A percentile compares a stretch with the other conserved stretches of the same genome.
Evolutionary conservation across 2,113 vertebrate species (phyloP).

Genomic region (Phyllostomus discolor): DNA sequence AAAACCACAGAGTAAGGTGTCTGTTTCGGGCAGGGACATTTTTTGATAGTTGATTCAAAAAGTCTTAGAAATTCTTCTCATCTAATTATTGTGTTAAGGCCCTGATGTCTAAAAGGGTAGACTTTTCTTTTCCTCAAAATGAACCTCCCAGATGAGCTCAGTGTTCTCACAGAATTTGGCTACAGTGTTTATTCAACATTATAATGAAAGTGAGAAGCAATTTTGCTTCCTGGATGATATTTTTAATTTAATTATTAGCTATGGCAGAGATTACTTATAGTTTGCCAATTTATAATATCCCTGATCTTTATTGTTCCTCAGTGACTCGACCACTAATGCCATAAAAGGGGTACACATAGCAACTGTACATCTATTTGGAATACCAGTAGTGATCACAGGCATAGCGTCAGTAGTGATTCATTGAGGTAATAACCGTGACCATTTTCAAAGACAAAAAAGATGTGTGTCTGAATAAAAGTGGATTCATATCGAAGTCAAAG

Average conservation of each 20-base stretch:
- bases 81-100: neutral
- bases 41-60: neutral
- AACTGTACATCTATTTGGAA: neutral
- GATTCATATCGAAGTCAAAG: neutral
- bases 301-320: neutral
- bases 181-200: neutral
- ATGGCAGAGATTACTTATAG: neutral
- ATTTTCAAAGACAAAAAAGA: conserved; percentile 12
- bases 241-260: neutral
- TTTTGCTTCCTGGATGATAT: neutral
- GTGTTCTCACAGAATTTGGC: neutral
- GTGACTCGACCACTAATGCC: neutral
- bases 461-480: neutral
- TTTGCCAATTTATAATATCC: neutral
- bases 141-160: neutral
- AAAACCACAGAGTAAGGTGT: neutral
- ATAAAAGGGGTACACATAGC: neutral
- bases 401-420: neutral
- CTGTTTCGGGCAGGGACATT: neutral
- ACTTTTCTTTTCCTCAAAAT: neutral
- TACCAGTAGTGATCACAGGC: neutral
- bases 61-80: neutral
- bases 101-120: neutral
- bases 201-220: neutral
- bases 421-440: neutral